Evolutionary conservation across 92 coral and sea anemone genomes (phyloP).

Genomic region (Epizoanthus ramosus): DNA sequence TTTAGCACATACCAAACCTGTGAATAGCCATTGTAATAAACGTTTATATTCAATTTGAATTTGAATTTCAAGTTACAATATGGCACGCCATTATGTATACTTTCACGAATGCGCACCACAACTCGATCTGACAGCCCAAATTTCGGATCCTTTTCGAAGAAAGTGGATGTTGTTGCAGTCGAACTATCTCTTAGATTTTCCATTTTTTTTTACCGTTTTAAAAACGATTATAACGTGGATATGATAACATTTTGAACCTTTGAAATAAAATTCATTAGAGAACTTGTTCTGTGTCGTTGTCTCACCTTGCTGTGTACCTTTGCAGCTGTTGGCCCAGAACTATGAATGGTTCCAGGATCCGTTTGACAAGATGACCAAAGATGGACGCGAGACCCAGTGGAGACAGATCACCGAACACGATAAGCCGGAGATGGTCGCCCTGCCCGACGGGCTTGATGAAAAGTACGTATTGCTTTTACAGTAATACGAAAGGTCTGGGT

Average conservation of each 20-base stretch:
- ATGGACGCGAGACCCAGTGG: slow-evolving; percentile 99
- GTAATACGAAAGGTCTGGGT: too few relatives aligned
- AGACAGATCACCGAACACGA: slow-evolving; percentile 97
- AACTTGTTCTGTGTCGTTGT: background rate
- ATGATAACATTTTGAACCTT: background rate
- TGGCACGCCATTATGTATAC: too few relatives aligned
- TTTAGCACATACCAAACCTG: too few relatives aligned
- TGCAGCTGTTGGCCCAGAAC: slow-evolving; percentile 82
- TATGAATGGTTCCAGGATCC: slow-evolving; percentile 99
- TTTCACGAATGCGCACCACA: too few relatives aligned
- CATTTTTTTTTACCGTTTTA: background rate
- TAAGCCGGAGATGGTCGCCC: slow-evolving; percentile 93
- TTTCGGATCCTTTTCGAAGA: too few relatives aligned
- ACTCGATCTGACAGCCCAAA: too few relatives aligned
- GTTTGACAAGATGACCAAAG: slow-evolving; percentile 96
- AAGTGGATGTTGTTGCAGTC: too few relatives aligned
- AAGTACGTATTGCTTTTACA: slow-evolving; percentile 63
- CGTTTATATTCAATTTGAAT: too few relatives aligned
- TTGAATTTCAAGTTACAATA: too few relatives aligned
- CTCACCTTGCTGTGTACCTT: background rate
- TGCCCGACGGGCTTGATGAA: slow-evolving; percentile 94
- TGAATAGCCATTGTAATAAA: too few relatives aligned
- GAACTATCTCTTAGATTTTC: background rate
- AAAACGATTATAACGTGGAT: background rate
- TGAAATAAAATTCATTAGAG: background rate